Percentiles rank a stretch among this genome's conserved stretches.
Conservation (phyloP, 2,113 vertebrate genomes). For the Zosterops lateralis region DNA sequence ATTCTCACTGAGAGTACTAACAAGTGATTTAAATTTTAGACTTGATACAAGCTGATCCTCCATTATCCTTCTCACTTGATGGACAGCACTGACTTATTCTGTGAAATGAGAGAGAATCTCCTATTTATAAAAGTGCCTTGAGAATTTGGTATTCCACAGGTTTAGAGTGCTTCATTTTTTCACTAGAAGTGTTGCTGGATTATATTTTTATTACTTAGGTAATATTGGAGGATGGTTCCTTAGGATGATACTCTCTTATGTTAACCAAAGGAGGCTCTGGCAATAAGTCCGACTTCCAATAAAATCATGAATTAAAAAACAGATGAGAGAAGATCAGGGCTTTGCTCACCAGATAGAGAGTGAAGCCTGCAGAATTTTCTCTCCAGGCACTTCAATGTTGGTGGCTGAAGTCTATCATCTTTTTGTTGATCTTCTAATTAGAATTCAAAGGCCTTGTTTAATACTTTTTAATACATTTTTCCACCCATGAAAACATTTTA, state of each 20-base stretch:
- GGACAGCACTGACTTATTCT: neutral
- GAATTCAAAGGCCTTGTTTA: neutral
- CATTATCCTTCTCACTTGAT: fast-evolving
- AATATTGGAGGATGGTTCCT: neutral
- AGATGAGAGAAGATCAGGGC: neutral
- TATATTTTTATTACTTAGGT: neutral
- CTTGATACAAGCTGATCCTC: neutral
- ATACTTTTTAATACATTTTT: neutral
- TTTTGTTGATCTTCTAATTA: neutral
- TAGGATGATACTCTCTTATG: neutral
- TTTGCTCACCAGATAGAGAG: neutral
- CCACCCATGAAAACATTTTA: neutral
- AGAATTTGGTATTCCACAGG: neutral
- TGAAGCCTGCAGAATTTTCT: neutral
- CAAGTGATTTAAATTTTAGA: neutral
- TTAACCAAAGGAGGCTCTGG: neutral
- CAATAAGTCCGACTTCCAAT: neutral
- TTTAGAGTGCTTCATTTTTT: neutral
- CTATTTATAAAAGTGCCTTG: neutral
- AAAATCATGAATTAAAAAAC: neutral
- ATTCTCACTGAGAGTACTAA: neutral
- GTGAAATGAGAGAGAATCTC: neutral
- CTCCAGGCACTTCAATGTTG: neutral
- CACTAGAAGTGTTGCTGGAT: neutral
- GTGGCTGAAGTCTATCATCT: neutral